Conservation (phyloP, 2,888 invertebrate species). For the Teleiodes luculella region DNA sequence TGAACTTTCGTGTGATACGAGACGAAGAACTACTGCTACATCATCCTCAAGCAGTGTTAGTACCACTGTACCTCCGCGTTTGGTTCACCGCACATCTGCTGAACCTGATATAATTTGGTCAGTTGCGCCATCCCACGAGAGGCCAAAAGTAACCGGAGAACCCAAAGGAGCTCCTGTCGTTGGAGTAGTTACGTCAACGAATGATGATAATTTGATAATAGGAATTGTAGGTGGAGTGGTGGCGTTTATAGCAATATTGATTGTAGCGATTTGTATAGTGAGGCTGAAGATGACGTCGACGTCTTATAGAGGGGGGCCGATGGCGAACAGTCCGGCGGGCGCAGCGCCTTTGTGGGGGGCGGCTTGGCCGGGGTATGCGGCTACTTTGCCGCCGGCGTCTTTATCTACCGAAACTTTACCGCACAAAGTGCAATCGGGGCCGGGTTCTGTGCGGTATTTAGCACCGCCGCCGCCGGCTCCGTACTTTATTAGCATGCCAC, state of each 20-base stretch:
- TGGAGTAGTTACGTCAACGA: constrained; percentile 81
- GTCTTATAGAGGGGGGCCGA: constrained; percentile 83
- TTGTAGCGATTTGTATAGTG: constrained; percentile 93
- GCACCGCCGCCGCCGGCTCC: constrained; percentile 82
- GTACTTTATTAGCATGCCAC: constrained; percentile 81
- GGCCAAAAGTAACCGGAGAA: constrained; percentile 77
- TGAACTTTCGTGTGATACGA: constrained; percentile 87
- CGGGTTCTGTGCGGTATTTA: constrained; percentile 73
- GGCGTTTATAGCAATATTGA: constrained; percentile 91
- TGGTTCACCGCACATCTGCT: constrained; percentile 81
- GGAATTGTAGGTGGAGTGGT: constrained; percentile 97
- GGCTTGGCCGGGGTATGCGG: constrained; percentile 77
- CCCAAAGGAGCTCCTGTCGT: constrained; percentile 79
- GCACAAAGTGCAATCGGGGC: constrained; percentile 79
- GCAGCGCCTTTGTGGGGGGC: constrained; percentile 80
- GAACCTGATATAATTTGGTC: constrained; percentile 96
- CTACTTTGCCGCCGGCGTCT: constrained; percentile 79
- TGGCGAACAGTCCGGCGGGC: constrained; percentile 80
- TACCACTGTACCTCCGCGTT: constrained; percentile 67
- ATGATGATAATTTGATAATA: constrained; percentile 95
- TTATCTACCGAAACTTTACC: constrained; percentile 82
- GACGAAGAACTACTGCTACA: constrained; percentile 72
- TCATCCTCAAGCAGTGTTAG: constrained; percentile 61
- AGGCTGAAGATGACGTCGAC: constrained; percentile 84
- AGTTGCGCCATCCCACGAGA: constrained; percentile 83